Evolutionary conservation across 2,797 vertebrate genomes (phyloP).

Genomic region (Brachyrhaphis roseni): DNA sequence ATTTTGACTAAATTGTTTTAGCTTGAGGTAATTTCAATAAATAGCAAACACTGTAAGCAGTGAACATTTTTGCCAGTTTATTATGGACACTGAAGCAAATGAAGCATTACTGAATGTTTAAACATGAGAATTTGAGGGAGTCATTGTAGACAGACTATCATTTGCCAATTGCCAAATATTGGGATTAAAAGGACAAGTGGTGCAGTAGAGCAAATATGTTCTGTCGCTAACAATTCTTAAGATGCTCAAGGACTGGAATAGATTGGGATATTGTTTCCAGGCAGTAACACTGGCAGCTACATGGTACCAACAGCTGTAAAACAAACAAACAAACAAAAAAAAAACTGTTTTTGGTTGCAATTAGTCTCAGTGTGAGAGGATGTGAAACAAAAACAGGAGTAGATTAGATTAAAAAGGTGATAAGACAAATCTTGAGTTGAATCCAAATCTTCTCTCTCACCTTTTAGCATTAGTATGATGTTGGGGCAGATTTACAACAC

Average conservation of each 20-base stretch:
- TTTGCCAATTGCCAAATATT: background rate
- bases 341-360: background rate
- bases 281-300: background rate
- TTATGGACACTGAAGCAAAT: constrained; percentile 8
- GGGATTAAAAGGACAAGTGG: background rate
- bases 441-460: constrained; percentile 49
- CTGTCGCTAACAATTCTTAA: background rate
- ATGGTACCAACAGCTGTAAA: background rate
- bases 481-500: constrained; percentile 67
- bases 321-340: background rate
- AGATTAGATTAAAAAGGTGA: constrained; percentile 51
- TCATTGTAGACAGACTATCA: constrained; percentile 5
- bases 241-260: background rate
- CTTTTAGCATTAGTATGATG: constrained; percentile 62
- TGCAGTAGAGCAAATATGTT: background rate
- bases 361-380: constrained; percentile 24
- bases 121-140: constrained; percentile 26
- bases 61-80: background rate
- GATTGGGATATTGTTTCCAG: background rate
- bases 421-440: constrained; percentile 41
- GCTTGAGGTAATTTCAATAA: background rate
- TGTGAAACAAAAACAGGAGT: constrained; percentile 49
- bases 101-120: constrained; percentile 25
- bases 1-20: background rate
- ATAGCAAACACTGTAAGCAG: background rate